Evolutionary conservation across 2,888 invertebrate genomes (phyloP), one percentile per base, ranked within the genome.

Genomic region (Bimastos eiseni): DNA sequence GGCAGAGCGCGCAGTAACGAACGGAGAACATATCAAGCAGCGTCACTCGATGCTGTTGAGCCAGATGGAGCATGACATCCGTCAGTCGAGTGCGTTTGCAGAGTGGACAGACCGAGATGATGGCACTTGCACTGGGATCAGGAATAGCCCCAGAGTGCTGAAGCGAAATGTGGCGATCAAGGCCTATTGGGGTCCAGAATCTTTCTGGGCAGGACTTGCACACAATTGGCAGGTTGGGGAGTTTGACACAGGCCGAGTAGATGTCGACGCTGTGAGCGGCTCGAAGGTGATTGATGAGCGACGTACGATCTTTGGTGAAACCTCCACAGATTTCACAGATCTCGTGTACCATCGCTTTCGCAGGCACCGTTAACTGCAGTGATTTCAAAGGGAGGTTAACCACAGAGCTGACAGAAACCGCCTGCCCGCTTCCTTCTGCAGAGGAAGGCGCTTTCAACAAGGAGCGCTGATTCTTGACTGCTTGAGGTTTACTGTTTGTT

Each of bases 311-410:
- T 38, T 36, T 38, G 5, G 83, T 83, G 44, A 90, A 90, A 30
- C 90, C 90, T 38, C 90, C 90, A 44, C 90, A 90, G 90, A 90
- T 37, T 38, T 90, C 90, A 83, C 90, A 90, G 41, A 84, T 33
- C 38, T 84, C 90, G 49, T 83, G 38, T 36, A 21, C 3, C 24
- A 70, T 83, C 19, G 36, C 19, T 70, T 55, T 38, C 0, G 34
- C 70, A 30, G n/a, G 83, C 17, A n/a, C 24, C 38, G 83, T n/a
- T 30, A 4, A 33, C 30, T 37, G 49, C 19, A 21, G 11, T 11
- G 70, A 34, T 33, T 44, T 90, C 30, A 33, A 33, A 8, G 90
- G n/a, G 19, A 49, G 4, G 34, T 83, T n/a, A 37, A 33, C 90
- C 34, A 30, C 90, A 37, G 90, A 5, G 44, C 24, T 70, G 36